Evolutionary conservation across 2,888 invertebrate species (phyloP), one percentile per base, ranked within the genome.

Genomic region (Carabus problematicus): DNA sequence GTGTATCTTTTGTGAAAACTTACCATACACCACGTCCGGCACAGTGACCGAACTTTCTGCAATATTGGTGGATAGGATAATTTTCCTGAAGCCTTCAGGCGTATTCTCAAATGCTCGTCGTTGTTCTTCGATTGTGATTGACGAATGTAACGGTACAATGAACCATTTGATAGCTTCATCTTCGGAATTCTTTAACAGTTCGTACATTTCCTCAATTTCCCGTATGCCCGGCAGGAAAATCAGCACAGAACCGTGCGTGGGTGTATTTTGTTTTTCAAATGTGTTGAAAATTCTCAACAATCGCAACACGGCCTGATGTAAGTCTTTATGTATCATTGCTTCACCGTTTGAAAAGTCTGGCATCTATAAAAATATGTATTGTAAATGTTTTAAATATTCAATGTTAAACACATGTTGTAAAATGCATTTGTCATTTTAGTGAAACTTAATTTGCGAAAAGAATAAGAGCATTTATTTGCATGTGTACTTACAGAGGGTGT

Each of bases 11-110:
- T 54, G 6, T 29, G 29, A 19, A 60, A 18, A 72, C 74, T 77
- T 78, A 91, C 91, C 91, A 82, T 92, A 95, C 81, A 89, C 90
- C 14, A 95, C 89, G 79, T 95, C 94, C 0, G 93, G 90, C 7
- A 96, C 94, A 0, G 96, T 96, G 74, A 96, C 91, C 59, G 95
- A 95, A 80, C 94, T 95, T 82, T 96, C 96, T 0, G 95, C 95
- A 73, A 96, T 94, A 80, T 96, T 96, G 7, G 96, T 96, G 0
- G 95, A 89, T 45, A 96, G 82, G 76, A 96, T 95, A 58, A 96
- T 87, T 81, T 97, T 95, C 70, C 97, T 86, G 72, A 84, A 80
- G 2, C 89, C 89, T 1, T 81, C 78, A n/a, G 86, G 85, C 1
- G 91, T 86, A 11, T 84, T 81, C 56, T 83, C 75, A 76, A 91